These are phyloP conservation scores for Mamestra brassicae DNA, from an alignment of 2,888 invertebrate genomes.

Conservation along the genomic window DNA sequence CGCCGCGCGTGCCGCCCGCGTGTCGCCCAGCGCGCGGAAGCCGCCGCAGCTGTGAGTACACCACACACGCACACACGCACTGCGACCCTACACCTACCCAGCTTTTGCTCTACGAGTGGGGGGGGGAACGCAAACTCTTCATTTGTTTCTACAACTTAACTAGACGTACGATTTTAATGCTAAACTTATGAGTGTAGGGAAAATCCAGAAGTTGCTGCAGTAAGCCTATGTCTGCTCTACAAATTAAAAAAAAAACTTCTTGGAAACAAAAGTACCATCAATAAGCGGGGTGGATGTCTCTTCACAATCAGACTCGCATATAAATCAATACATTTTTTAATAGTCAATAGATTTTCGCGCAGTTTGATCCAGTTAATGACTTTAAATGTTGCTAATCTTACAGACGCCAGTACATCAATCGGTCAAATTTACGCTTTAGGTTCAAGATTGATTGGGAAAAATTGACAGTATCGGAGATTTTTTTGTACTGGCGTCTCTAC, in stretches of 20 bases:
- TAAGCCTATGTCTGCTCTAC: too few species aligned
- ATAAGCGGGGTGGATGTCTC: neutral
- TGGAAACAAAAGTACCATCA: too few species aligned
- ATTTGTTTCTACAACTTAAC: too few species aligned
- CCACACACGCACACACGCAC: slow-evolving; percentile 1
- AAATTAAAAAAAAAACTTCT: neutral
- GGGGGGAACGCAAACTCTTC: neutral
- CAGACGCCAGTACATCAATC: too few species aligned
- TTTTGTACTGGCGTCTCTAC: neutral
- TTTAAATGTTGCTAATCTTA: neutral
- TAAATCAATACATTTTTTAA: neutral
- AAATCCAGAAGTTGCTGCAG: too few species aligned
- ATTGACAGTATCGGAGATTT: too few species aligned
- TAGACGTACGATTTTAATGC: neutral
- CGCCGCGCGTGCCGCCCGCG: slow-evolving; percentile 80
- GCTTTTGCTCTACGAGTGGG: neutral
- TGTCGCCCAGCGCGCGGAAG: slow-evolving; percentile 87
- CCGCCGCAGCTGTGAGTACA: slow-evolving; percentile 83
- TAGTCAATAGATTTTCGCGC: neutral
- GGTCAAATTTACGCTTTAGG: too few species aligned
- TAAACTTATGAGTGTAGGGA: neutral
- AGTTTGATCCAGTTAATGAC: neutral
- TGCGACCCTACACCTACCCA: neutral
- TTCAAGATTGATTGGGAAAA: too few species aligned
- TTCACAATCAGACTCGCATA: neutral